Conservation (phyloP, 2,113 vertebrate species). For the Neopipo cinnamomea region DNA sequence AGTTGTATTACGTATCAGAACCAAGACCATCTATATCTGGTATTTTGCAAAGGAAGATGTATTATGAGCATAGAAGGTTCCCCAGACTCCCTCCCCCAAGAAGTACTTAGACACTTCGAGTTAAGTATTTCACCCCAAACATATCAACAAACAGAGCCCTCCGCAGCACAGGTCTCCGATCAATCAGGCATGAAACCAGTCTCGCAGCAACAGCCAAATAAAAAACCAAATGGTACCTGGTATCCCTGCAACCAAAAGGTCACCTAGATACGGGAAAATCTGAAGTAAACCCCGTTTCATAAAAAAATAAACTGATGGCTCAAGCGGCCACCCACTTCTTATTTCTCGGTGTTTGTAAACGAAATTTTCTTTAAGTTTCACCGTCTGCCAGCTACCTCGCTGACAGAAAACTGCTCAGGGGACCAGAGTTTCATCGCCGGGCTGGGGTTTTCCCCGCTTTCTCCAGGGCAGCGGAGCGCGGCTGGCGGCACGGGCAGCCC, state of each 20-base stretch:
- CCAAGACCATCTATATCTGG: neutral
- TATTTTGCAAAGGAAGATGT: neutral
- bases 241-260: slow-evolving; percentile 55
- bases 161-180: neutral
- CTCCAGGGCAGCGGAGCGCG: neutral
- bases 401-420: neutral
- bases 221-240: slow-evolving; percentile 26
- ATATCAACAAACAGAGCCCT: neutral
- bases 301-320: neutral
- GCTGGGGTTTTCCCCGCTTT: neutral
- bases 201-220: neutral
- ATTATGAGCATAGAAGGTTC: neutral
- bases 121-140: neutral
- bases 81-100: neutral
- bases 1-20: rapidly evolving
- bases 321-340: neutral
- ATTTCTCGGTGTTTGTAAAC: neutral
- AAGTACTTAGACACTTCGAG: neutral
- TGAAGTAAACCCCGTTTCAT: neutral
- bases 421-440: rapidly evolving
- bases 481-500: neutral
- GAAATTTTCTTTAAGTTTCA: neutral
- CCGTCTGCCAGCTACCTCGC: neutral
- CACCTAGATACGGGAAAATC: slow-evolving; percentile 5
- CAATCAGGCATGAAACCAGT: slow-evolving; percentile 34